Evolutionary conservation across 2,797 vertebrate genomes (phyloP).

Genomic region (Callimico goeldii): DNA sequence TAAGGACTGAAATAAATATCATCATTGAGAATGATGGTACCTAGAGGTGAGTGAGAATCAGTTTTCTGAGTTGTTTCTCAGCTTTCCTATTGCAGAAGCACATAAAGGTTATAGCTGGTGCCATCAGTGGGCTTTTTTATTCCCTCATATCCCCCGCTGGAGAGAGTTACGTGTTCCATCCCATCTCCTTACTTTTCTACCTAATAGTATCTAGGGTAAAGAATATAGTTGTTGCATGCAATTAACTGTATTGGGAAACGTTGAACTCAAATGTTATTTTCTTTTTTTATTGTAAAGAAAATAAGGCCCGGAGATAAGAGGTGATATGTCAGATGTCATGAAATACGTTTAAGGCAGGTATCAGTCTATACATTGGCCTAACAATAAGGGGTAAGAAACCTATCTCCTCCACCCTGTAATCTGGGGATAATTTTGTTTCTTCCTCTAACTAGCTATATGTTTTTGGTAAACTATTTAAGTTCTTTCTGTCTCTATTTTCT

Average conservation of each 20-base stretch:
- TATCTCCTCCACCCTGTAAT: background rate
- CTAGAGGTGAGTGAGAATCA: background rate
- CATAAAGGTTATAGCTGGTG: background rate
- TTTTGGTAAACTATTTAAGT: background rate
- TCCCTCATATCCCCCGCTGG: rapidly evolving
- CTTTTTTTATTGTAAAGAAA: background rate
- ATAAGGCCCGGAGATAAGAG: background rate
- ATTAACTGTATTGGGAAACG: background rate
- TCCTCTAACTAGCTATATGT: background rate
- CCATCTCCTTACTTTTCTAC: background rate
- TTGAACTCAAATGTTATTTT: background rate
- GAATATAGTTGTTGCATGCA: background rate
- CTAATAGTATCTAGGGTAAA: background rate
- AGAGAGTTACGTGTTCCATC: background rate
- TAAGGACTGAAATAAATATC: background rate
- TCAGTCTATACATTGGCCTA: rapidly evolving
- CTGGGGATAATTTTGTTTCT: background rate
- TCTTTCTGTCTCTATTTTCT: background rate
- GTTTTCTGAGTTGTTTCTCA: background rate
- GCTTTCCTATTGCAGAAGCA: background rate
- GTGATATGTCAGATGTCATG: background rate
- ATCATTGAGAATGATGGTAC: background rate
- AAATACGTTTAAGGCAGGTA: background rate
- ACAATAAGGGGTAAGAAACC: background rate
- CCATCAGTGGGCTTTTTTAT: rapidly evolving